Evolutionary conservation across 2,888 invertebrate species (phyloP).

Genomic region (Agrochola circellaris): DNA sequence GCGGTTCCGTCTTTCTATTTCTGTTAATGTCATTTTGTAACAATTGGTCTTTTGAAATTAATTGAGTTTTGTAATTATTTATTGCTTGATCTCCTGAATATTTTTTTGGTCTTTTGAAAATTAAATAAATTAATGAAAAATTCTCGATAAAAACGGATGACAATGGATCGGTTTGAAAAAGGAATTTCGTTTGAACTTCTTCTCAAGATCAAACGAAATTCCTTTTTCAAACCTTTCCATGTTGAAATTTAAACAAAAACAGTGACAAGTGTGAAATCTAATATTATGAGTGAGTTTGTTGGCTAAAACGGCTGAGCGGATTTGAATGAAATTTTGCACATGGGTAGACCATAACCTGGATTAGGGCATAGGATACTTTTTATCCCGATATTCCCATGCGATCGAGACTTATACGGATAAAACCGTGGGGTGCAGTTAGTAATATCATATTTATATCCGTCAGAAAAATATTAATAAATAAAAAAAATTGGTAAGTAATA

Average conservation of each 20-base stretch:
- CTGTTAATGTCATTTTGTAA: slow-evolving; percentile 39
- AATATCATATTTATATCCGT: not conserved
- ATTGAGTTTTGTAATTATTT: slow-evolving; percentile 11
- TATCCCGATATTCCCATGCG: too few relatives aligned
- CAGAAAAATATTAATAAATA: not conserved
- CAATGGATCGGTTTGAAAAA: not conserved
- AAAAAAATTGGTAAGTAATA: not conserved
- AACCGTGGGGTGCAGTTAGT: too few relatives aligned
- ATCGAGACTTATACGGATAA: too few relatives aligned
- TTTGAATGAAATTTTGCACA: too few relatives aligned
- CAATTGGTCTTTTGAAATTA: slow-evolving; percentile 28
- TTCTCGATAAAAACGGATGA: not conserved
- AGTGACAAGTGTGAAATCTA: too few relatives aligned
- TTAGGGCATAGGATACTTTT: too few relatives aligned
- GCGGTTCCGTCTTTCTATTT: slow-evolving; percentile 41
- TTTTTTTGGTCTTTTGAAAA: not conserved
- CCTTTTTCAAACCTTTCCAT: too few relatives aligned
- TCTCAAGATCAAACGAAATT: too few relatives aligned
- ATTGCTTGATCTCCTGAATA: not conserved
- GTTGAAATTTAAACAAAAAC: too few relatives aligned
- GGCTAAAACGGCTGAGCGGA: too few relatives aligned
- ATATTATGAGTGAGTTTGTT: too few relatives aligned
- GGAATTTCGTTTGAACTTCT: not conserved
- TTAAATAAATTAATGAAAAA: not conserved
- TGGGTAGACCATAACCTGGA: too few relatives aligned